phyloP scores from a whole-genome alignment of 2,113 vertebrate genomes.

The Quiscalus mexicanus region DNA sequence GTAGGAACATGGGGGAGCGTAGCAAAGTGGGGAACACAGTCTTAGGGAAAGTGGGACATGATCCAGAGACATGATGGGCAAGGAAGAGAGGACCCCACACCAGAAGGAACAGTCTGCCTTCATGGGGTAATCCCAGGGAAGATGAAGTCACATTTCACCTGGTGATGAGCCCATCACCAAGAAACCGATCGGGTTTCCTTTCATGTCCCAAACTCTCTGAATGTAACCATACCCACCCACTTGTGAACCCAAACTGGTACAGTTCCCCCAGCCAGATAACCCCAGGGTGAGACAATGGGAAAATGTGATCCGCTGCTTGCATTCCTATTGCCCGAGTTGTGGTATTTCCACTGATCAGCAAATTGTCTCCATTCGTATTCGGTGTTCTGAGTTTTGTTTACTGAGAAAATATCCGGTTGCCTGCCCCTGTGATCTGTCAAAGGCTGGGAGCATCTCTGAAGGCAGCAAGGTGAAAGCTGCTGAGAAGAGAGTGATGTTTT shows the following conservation, averaged over 20 bases:
- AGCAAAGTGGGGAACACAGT: background rate
- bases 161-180: background rate
- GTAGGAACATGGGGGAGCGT: accelerated
- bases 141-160: background rate
- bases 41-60: background rate
- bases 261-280: background rate
- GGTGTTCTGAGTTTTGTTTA: conserved; percentile 3
- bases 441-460: conserved; percentile 16
- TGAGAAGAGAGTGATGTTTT: conserved; percentile 27
- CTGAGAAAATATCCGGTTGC: conserved; percentile 59
- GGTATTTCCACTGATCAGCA: conserved; percentile 61
- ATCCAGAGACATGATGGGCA: background rate
- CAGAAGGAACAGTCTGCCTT: background rate
- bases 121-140: background rate
- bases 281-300: background rate
- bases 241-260: background rate
- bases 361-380: conserved; percentile 31
- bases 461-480: conserved; percentile 38
- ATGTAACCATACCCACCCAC: background rate
- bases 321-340: conserved; percentile 38
- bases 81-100: background rate
- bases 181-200: background rate
- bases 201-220: background rate
- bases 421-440: background rate
- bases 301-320: conserved; percentile 44